phyloP scores from a whole-genome alignment of 2,888 invertebrate species.

The Tinea pellionella region DNA sequence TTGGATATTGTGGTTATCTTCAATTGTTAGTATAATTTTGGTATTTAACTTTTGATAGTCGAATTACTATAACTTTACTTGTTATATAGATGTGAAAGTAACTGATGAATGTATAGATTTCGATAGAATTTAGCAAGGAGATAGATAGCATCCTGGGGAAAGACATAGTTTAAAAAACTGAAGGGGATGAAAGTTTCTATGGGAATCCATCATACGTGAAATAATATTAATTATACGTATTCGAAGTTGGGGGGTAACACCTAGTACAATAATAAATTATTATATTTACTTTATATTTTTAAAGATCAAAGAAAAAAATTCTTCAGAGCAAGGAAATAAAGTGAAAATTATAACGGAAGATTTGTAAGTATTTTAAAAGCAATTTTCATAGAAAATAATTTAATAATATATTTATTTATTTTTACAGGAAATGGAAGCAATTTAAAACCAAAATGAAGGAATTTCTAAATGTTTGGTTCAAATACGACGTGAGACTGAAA shows the following conservation, averaged over 20 bases:
- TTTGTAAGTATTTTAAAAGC: neutral
- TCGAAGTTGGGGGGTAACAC: no score
- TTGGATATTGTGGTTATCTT: constrained; percentile 53
- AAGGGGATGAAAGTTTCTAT: no score
- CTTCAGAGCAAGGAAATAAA: neutral
- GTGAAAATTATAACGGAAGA: neutral
- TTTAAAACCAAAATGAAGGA: constrained; percentile 40
- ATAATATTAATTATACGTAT: no score
- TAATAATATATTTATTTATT: neutral
- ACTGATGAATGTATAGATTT: no score
- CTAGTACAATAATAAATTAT: no score
- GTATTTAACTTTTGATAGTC: neutral
- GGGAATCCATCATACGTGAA: no score
- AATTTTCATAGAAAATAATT: neutral
- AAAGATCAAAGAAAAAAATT: neutral
- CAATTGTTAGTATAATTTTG: constrained; percentile 32
- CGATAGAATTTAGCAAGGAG: no score
- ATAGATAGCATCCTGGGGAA: no score
- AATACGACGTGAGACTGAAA: constrained; percentile 42
- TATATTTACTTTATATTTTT: neutral
- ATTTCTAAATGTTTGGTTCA: constrained; percentile 40
- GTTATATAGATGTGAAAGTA: no score
- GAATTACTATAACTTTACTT: no score
- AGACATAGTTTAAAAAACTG: no score
- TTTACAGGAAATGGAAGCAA: constrained; percentile 39